phyloP scores from a whole-genome alignment of 2,888 invertebrate species.

The Miltochrista miniata region DNA sequence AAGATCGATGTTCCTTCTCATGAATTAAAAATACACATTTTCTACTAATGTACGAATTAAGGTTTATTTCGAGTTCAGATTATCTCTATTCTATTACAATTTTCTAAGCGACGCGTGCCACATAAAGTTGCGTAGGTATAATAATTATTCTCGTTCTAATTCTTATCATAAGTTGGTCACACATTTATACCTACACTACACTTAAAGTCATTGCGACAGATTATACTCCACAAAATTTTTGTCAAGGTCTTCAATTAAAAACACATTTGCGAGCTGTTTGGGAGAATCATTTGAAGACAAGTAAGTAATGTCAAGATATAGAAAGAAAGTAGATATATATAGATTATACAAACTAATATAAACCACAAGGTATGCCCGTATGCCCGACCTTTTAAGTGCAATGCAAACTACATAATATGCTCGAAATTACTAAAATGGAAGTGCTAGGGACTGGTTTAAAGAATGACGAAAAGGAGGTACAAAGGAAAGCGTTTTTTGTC shows the following conservation, averaged over 20 bases:
- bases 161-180: neutral
- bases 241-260: constrained; percentile 25
- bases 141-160: neutral
- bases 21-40: too few relatives aligned
- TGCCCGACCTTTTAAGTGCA: neutral
- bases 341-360: too few relatives aligned
- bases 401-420: constrained; percentile 22
- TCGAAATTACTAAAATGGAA: too few relatives aligned
- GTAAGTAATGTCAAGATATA: neutral
- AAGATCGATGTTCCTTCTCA: too few relatives aligned
- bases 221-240: constrained; percentile 4
- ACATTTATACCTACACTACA: neutral
- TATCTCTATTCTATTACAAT: too few relatives aligned
- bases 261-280: constrained; percentile 18
- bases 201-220: neutral
- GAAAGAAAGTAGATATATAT: too few relatives aligned
- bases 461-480: too few relatives aligned
- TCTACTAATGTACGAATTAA: neutral
- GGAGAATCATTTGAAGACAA: constrained; percentile 4
- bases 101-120: neutral
- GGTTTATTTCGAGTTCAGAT: neutral
- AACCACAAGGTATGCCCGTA: too few relatives aligned
- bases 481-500: too few relatives aligned
- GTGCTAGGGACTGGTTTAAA: too few relatives aligned
- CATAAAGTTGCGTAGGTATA: constrained; percentile 1